A percentile compares a stretch with the other conserved stretches of the same genome.
Evolutionary conservation across 2,797 vertebrate species (phyloP).

Genomic region (Crenichthys baileyi): DNA sequence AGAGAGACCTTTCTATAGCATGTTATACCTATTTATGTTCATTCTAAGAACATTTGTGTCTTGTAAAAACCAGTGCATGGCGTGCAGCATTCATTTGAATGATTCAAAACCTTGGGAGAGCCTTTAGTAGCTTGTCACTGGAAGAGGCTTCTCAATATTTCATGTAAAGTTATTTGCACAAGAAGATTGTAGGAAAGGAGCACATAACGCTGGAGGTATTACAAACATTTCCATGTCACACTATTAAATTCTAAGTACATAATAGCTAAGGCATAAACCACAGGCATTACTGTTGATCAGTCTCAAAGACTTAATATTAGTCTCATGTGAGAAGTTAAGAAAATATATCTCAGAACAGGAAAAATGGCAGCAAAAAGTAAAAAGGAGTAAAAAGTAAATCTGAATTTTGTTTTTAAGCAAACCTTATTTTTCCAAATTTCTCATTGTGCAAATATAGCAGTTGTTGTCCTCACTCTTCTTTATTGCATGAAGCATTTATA

Average conservation of each 20-base stretch:
- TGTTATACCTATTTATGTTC: conserved; percentile 17
- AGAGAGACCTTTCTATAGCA: conserved; percentile 9
- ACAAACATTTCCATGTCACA: neutral
- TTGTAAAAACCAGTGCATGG: conserved; percentile 32
- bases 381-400: neutral
- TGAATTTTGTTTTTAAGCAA: neutral
- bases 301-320: neutral
- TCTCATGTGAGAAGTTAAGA: neutral
- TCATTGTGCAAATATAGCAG: neutral
- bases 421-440: neutral
- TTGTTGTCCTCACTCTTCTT: neutral
- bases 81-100: conserved; percentile 67
- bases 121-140: conserved; percentile 37
- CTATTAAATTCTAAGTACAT: too few species aligned
- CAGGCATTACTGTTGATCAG: neutral
- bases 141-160: conserved; percentile 68
- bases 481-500: neutral
- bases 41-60: conserved; percentile 20
- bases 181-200: conserved; percentile 43
- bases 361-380: neutral
- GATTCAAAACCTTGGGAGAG: conserved; percentile 64
- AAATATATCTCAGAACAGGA: neutral
- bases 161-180: conserved; percentile 56
- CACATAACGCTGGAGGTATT: neutral
- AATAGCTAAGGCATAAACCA: neutral